Evolutionary conservation across 2,888 invertebrate species (phyloP).

Genomic region (Coelogynopora nodosa): DNA sequence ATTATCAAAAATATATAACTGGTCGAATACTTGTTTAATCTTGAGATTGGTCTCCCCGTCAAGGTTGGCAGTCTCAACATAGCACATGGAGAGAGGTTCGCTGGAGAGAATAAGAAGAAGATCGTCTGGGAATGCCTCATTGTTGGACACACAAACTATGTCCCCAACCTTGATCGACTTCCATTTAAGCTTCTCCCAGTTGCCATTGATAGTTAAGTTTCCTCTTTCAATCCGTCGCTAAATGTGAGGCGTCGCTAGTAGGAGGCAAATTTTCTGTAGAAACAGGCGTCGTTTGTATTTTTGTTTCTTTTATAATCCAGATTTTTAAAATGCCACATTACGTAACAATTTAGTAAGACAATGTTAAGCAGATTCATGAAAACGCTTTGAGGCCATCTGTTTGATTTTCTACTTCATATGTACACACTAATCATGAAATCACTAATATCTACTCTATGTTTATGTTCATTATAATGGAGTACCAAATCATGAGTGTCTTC

Average conservation of each 20-base stretch:
- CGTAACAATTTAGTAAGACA: not conserved
- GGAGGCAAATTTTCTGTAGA: not conserved
- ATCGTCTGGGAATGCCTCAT: conserved; percentile 94
- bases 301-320: not conserved
- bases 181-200: conserved; percentile 81
- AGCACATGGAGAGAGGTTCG: conserved; percentile 98
- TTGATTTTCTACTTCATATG: not conserved
- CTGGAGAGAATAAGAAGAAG: conserved; percentile 84
- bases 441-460: no score
- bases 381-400: not conserved
- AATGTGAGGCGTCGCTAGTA: not conserved
- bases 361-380: not conserved
- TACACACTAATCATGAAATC: no score
- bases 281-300: not conserved
- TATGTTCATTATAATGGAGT: no score
- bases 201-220: conserved; percentile 66
- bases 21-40: conserved; percentile 48
- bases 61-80: conserved; percentile 97
- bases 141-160: conserved; percentile 83
- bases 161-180: conserved; percentile 77
- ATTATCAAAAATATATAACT: not conserved
- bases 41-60: conserved; percentile 69
- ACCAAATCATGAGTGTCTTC: no score
- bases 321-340: not conserved
- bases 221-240: not conserved